Evolutionary conservation across 2,797 vertebrate genomes (phyloP).

Genomic region (Catamblyrhynchus diadema): DNA sequence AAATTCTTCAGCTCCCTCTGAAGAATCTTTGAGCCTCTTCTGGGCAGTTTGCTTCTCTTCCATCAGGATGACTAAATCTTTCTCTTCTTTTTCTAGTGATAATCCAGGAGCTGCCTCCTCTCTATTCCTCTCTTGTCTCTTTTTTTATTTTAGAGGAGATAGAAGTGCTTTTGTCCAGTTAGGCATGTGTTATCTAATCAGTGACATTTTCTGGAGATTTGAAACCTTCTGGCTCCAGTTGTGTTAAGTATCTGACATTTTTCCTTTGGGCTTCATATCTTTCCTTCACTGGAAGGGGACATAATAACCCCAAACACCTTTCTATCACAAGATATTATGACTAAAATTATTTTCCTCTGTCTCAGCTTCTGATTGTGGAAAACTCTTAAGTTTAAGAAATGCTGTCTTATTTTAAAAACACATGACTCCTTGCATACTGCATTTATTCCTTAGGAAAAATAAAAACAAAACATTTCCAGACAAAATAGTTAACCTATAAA

Average conservation of each 20-base stretch:
- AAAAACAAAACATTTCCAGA: not conserved
- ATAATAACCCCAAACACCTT: not conserved
- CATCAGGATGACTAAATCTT: not conserved
- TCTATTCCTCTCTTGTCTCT: not conserved
- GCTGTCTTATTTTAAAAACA: not conserved
- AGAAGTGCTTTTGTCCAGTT: not conserved
- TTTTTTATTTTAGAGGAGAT: not conserved
- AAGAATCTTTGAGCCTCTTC: not conserved
- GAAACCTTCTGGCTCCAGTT: not conserved
- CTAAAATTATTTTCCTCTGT: not conserved
- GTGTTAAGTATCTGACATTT: not conserved
- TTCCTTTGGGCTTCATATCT: not conserved
- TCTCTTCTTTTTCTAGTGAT: not conserved
- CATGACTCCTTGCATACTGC: fast-evolving
- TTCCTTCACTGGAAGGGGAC: not conserved
- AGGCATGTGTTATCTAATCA: not conserved
- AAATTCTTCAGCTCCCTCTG: not conserved
- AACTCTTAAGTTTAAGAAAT: not conserved
- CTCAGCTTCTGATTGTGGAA: not conserved
- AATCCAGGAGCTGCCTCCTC: not conserved
- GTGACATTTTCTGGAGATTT: not conserved
- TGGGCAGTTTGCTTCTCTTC: not conserved
- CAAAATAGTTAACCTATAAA: not conserved
- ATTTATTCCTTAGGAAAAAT: not conserved
- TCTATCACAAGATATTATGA: not conserved